These are phyloP conservation scores for Bombus pyrosoma DNA, from an alignment of 1,140 invertebrate genomes.

Conservation along the genomic window DNA sequence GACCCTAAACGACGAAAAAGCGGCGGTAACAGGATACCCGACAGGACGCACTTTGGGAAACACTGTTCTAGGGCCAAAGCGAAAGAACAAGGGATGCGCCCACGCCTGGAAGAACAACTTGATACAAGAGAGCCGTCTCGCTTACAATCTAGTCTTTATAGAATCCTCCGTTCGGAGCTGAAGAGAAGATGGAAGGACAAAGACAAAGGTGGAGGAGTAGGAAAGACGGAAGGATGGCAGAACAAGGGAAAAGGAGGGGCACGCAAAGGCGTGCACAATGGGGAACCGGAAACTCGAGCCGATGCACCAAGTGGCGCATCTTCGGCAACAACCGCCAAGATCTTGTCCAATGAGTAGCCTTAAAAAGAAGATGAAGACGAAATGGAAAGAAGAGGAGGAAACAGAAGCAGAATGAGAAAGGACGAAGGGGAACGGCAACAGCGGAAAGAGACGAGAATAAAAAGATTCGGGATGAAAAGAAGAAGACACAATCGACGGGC, in stretches of 20 bases:
- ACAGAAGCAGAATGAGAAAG: not conserved
- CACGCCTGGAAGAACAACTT: conserved; percentile 72
- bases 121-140: conserved; percentile 74
- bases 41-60: conserved; percentile 55
- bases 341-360: conserved; percentile 56
- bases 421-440: not conserved
- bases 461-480: conserved; percentile 16
- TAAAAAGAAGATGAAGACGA: conserved; percentile 22
- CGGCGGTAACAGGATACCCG: conserved; percentile 16
- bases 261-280: conserved; percentile 69
- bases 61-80: conserved; percentile 62
- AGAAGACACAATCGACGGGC: conserved; percentile 47
- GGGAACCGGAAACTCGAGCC: conserved; percentile 76
- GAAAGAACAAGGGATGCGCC: conserved; percentile 62
- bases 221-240: conserved; percentile 41
- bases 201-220: conserved; percentile 20
- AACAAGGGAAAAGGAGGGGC: conserved; percentile 46
- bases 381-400: not conserved
- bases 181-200: conserved; percentile 31
- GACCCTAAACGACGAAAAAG: conserved; percentile 4
- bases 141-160: conserved; percentile 76
- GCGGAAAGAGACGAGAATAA: not conserved
- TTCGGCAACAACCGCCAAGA: conserved; percentile 60
- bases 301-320: conserved; percentile 62
- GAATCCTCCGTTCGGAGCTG: conserved; percentile 66